Conservation (phyloP, 2,797 vertebrate genomes). For the Thunnus albacares region DNA sequence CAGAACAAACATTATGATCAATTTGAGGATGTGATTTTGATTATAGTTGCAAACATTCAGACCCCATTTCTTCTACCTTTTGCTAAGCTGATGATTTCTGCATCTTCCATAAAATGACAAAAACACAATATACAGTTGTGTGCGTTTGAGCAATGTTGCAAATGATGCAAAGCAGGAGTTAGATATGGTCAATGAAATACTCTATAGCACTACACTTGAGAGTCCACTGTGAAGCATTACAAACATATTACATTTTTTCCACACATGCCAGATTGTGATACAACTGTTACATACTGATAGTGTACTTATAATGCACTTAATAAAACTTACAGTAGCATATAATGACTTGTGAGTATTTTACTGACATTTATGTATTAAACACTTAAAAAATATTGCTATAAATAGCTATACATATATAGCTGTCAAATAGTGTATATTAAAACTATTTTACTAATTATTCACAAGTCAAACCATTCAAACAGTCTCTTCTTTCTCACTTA, state of each 20-base stretch:
- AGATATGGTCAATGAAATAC: neutral
- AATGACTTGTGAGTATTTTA: neutral
- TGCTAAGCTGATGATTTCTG: too few relatives aligned
- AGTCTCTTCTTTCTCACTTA: neutral
- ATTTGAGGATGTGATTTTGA: too few relatives aligned
- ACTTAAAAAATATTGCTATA: neutral
- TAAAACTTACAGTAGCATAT: neutral
- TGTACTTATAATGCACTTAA: neutral
- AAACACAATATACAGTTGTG: too few relatives aligned
- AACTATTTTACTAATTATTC: constrained; percentile 2
- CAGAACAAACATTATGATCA: too few relatives aligned
- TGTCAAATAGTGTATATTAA: neutral
- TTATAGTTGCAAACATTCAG: too few relatives aligned
- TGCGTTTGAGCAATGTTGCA: too few relatives aligned
- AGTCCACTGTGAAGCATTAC: neutral
- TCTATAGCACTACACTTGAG: neutral
- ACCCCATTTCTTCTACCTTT: too few relatives aligned
- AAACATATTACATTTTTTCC: neutral
- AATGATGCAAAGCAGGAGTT: too few relatives aligned
- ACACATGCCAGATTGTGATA: neutral
- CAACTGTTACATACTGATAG: neutral
- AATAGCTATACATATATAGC: neutral
- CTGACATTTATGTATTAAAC: neutral
- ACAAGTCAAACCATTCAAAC: constrained; percentile 4
- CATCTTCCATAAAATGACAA: too few relatives aligned